Conservation (phyloP, 2,113 vertebrate genomes). For the Paradisaea rubra region DNA sequence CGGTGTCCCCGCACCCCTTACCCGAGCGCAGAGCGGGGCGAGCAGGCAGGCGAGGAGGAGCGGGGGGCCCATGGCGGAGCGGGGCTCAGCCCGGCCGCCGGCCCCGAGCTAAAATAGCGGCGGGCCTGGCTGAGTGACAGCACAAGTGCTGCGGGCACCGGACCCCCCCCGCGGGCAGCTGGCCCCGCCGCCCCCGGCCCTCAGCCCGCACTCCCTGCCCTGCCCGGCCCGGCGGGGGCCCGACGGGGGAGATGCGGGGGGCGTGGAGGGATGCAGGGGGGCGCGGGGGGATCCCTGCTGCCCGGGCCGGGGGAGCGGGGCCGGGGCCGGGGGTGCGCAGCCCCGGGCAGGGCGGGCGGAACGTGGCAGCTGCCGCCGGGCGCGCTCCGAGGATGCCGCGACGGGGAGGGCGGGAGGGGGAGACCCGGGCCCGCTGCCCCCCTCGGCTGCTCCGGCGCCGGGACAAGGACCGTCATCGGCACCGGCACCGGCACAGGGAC, state of each 20-base stretch:
- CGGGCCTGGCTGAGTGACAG: conserved; percentile 72
- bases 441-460: neutral
- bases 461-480: neutral
- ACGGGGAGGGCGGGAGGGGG: neutral
- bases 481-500: neutral
- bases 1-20: conserved; percentile 11
- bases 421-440: neutral
- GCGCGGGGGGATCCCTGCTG: neutral
- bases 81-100: neutral
- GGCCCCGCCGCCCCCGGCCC: neutral
- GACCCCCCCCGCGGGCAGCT: conserved; percentile 52
- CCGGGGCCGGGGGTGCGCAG: neutral
- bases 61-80: conserved; percentile 30
- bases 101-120: conserved; percentile 29
- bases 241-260: neutral
- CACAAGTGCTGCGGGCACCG: conserved; percentile 61
- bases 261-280: neutral
- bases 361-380: neutral
- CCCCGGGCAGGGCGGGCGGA: neutral
- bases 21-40: conserved; percentile 49
- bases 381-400: neutral
- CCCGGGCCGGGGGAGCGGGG: neutral
- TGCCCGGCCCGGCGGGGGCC: neutral
- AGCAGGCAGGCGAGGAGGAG: conserved; percentile 58
- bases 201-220: neutral